phyloP scores from a whole-genome alignment of 2,113 vertebrate species.

The Falcunculus frontatus region DNA sequence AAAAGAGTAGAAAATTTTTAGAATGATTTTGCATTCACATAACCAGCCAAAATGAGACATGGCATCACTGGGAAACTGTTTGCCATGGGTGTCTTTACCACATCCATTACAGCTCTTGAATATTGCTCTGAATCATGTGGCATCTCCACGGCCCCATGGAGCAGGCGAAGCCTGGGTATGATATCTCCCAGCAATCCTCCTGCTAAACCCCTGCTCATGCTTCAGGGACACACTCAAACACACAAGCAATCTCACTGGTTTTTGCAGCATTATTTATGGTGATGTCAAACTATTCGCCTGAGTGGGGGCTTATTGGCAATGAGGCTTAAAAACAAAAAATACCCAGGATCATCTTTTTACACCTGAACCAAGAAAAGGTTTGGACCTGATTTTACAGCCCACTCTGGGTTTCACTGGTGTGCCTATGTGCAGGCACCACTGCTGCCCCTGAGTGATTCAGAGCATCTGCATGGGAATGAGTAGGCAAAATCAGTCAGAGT shows the following conservation, averaged over 20 bases:
- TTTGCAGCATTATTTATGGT: not conserved
- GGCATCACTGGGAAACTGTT: not conserved
- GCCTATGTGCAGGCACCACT: not conserved
- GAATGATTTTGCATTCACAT: not conserved
- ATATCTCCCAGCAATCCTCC: not conserved
- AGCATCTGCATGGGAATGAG: not conserved
- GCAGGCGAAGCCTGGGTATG: not conserved
- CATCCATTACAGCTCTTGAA: not conserved
- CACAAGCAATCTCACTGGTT: not conserved
- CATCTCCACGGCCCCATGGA: rapidly evolving
- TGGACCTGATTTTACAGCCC: not conserved
- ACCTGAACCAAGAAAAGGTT: not conserved
- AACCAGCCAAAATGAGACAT: not conserved
- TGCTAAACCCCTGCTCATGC: not conserved
- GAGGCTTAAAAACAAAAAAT: not conserved
- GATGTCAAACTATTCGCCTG: not conserved
- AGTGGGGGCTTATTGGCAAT: not conserved
- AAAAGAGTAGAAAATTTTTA: not conserved
- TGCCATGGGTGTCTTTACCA: not conserved
- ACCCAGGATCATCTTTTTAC: not conserved
- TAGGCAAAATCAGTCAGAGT: not conserved
- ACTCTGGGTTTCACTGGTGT: not conserved
- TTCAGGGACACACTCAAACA: not conserved
- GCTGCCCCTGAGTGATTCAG: not conserved
- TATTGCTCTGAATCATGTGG: not conserved